Conservation (phyloP, 2,888 invertebrate genomes). For the Epistrophella euchroma region DNA sequence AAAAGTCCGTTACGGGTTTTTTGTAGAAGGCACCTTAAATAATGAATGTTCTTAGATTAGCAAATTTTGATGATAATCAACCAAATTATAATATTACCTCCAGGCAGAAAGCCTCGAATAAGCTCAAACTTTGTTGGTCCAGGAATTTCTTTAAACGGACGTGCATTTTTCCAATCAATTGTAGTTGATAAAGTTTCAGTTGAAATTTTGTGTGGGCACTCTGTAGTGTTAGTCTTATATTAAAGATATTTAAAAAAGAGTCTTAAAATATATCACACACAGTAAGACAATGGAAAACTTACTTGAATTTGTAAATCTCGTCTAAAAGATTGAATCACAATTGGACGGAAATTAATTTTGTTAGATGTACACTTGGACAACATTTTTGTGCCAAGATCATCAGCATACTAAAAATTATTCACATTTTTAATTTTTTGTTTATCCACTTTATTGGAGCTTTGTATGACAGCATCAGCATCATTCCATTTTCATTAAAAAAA, state of each 20-base stretch:
- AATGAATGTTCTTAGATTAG: background rate
- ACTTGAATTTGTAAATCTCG: slow-evolving; percentile 34
- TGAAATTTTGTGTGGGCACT: slow-evolving; percentile 42
- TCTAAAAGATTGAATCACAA: background rate
- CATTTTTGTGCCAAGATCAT: background rate
- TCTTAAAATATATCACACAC: background rate
- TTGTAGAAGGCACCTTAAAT: slow-evolving; percentile 60
- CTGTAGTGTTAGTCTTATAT: background rate
- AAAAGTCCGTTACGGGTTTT: slow-evolving; percentile 37
- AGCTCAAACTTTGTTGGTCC: slow-evolving; percentile 79
- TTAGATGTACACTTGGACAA: slow-evolving; percentile 42
- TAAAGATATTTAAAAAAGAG: background rate
- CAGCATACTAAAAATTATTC: background rate
- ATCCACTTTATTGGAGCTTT: too few species aligned
- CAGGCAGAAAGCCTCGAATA: slow-evolving; percentile 78
- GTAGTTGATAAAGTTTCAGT: slow-evolving; percentile 8
- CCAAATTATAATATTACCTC: slow-evolving; percentile 78
- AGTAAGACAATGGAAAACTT: background rate
- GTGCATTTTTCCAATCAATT: slow-evolving; percentile 81
- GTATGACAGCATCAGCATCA: too few species aligned
- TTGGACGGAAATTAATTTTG: background rate
- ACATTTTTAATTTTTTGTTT: too few species aligned
- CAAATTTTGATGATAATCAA: background rate
- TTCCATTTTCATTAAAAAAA: background rate
- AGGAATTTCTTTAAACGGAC: slow-evolving; percentile 79